A percentile compares a stretch with the other conserved stretches of the same genome.
Conservation (phyloP, 2,113 vertebrate species). For the Pteronura brasiliensis region DNA sequence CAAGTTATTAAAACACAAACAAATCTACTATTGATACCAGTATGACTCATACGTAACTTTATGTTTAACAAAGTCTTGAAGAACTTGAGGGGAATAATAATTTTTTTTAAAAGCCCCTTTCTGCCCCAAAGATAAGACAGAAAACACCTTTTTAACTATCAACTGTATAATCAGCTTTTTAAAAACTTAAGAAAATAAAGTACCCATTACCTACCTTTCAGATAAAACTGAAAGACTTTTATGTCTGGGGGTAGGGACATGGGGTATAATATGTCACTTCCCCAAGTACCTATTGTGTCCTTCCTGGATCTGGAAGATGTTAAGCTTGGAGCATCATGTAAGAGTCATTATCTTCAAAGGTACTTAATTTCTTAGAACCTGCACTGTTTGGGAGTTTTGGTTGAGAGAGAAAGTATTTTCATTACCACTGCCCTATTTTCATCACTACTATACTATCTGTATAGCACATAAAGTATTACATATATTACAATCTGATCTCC, state of each 20-base stretch:
- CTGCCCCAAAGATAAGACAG: neutral
- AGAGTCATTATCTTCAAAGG: neutral
- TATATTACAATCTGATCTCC: neutral
- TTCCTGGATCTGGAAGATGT: neutral
- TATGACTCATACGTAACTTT: neutral
- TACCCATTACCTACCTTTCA: neutral
- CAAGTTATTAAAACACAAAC: slow-evolving; percentile 5
- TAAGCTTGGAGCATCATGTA: neutral
- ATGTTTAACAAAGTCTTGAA: neutral
- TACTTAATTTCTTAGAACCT: neutral
- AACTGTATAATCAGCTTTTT: neutral
- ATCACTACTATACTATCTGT: neutral
- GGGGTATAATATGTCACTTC: neutral
- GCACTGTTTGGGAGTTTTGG: neutral
- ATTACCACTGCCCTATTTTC: neutral
- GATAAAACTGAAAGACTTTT: neutral
- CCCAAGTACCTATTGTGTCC: neutral
- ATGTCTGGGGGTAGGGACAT: no score
- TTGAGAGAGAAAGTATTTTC: neutral
- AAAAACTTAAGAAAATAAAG: neutral
- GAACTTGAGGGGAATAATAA: neutral
- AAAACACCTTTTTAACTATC: neutral
- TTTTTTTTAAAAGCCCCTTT: neutral
- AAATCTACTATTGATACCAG: neutral
- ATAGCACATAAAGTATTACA: neutral